Evolutionary conservation across 1,140 invertebrate genomes (phyloP).

Genomic region (Heliconius nattereri): DNA sequence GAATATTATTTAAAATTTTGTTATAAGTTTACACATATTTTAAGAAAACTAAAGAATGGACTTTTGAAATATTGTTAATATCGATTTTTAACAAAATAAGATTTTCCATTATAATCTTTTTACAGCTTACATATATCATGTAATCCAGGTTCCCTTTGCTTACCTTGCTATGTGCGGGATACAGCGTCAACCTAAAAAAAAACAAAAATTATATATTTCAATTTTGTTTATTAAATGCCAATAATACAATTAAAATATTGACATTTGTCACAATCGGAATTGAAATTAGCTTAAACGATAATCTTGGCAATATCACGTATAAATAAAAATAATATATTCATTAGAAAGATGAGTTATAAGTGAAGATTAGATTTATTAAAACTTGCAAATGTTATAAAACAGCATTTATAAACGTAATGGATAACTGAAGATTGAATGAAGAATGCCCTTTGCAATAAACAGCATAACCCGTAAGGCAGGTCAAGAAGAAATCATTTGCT

Average conservation of each 20-base stretch:
- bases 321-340: background rate
- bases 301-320: background rate
- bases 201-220: too few relatives aligned
- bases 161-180: too few relatives aligned
- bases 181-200: too few relatives aligned
- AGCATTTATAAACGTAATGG: slow-evolving; percentile 4
- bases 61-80: too few relatives aligned
- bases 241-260: background rate
- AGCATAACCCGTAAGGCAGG: background rate
- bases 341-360: background rate
- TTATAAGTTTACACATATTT: background rate
- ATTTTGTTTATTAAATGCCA: too few relatives aligned
- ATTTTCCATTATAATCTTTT: too few relatives aligned
- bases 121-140: too few relatives aligned
- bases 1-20: slow-evolving; percentile 11
- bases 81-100: too few relatives aligned
- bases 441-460: background rate
- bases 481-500: slow-evolving; percentile 3
- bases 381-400: background rate
- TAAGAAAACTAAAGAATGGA: too few relatives aligned
- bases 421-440: background rate
- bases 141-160: too few relatives aligned
- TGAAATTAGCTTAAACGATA: too few relatives aligned
- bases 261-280: too few relatives aligned
- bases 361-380: background rate